Conservation (phyloP, 2,113 vertebrate species). For the Irena cyanogastra region DNA sequence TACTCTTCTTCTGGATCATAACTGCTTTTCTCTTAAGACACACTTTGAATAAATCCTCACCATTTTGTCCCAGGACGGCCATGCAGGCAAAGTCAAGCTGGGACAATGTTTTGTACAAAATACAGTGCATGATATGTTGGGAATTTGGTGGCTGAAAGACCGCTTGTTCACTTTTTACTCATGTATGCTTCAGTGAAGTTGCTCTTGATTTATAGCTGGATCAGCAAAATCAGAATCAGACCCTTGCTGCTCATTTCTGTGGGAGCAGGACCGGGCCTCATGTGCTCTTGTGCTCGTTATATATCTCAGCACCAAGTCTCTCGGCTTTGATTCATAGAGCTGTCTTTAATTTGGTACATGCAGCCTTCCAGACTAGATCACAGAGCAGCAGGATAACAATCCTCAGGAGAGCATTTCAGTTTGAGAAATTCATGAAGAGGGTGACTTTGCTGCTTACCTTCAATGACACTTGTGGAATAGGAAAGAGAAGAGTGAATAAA, state of each 20-base stretch:
- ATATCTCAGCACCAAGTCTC: neutral
- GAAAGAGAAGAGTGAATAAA: constrained; percentile 42
- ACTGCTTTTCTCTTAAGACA: neutral
- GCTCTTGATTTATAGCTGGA: constrained; percentile 33
- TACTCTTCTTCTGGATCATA: neutral
- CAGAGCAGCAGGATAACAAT: constrained; percentile 47
- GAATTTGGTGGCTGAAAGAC: constrained; percentile 13
- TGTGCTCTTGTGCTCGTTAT: constrained; percentile 27
- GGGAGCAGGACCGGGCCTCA: neutral
- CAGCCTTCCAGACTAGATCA: constrained; percentile 39
- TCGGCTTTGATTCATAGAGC: constrained; percentile 58
- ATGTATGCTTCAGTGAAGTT: neutral
- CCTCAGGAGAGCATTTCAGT: constrained; percentile 55
- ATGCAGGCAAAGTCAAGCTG: neutral
- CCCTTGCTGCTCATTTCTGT: constrained; percentile 42
- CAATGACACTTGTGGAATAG: constrained; percentile 55
- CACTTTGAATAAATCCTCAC: neutral
- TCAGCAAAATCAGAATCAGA: constrained; percentile 51
- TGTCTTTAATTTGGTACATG: constrained; percentile 47
- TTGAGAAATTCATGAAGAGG: constrained; percentile 56
- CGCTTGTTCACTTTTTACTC: constrained; percentile 31
- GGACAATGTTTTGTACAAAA: constrained; percentile 14
- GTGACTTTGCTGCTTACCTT: constrained; percentile 59
- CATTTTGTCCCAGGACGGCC: neutral
- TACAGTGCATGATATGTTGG: neutral